A percentile compares a stretch with the other conserved stretches of the same genome.
Conservation (phyloP, 2,888 invertebrate genomes). For the Tetragonula carbonaria region DNA sequence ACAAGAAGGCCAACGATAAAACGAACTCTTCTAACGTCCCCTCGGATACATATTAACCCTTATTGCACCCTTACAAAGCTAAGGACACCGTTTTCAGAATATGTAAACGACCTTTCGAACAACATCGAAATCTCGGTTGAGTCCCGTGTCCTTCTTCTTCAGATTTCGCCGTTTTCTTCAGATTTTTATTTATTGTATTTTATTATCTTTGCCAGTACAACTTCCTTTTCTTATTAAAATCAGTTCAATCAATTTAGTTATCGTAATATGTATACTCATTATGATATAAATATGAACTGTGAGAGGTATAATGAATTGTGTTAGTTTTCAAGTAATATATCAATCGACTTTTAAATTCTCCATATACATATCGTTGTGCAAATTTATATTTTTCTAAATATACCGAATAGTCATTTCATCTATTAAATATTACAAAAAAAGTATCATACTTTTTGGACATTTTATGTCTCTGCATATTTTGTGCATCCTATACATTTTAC, state of each 20-base stretch:
- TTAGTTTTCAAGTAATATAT: too few relatives aligned
- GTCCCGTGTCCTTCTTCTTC: background rate
- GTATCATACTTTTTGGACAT: background rate
- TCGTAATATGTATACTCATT: too few relatives aligned
- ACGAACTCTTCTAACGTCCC: slow-evolving; percentile 69
- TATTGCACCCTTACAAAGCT: slow-evolving; percentile 59
- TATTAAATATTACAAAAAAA: rapidly evolving
- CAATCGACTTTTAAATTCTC: too few relatives aligned
- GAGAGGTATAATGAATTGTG: too few relatives aligned
- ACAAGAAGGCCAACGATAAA: slow-evolving; percentile 55
- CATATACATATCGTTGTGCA: too few relatives aligned
- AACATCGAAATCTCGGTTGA: slow-evolving; percentile 41
- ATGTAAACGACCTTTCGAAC: slow-evolving; percentile 54
- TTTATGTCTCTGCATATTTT: background rate
- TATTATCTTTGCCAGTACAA: background rate
- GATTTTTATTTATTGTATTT: rapidly evolving
- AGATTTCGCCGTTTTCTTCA: background rate
- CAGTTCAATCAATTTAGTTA: too few relatives aligned
- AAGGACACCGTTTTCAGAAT: slow-evolving; percentile 49
- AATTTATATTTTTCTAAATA: too few relatives aligned
- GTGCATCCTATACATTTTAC: background rate
- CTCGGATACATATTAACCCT: slow-evolving; percentile 72
- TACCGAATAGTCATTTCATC: rapidly evolving
- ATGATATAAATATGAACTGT: too few relatives aligned
- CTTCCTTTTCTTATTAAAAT: too few relatives aligned